phyloP scores from a whole-genome alignment of 2,113 vertebrate genomes.

The Camelus dromedarius region DNA sequence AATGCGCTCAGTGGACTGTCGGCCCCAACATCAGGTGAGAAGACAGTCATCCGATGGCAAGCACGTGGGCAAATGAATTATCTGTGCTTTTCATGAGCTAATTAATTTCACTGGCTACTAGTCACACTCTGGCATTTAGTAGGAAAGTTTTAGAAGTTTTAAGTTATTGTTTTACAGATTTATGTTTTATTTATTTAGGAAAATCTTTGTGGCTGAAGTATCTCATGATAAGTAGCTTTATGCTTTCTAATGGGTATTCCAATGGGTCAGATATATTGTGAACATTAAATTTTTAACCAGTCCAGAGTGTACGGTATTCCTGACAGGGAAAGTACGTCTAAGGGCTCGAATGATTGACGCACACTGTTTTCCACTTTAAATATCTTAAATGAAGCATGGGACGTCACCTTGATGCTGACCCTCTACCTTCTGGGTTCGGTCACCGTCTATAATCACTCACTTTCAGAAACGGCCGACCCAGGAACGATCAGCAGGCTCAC shows the following conservation, averaged over 20 bases:
- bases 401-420: neutral
- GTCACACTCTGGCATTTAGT: neutral
- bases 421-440: conserved; percentile 87
- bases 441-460: conserved; percentile 88
- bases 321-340: neutral
- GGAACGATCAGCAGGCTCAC: conserved; percentile 89
- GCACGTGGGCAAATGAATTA: neutral
- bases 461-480: conserved; percentile 87
- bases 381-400: neutral
- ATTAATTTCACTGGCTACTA: neutral
- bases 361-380: neutral
- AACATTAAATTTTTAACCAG: neutral
- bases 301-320: neutral
- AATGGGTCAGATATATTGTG: neutral
- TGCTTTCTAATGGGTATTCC: neutral
- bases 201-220: conserved; percentile 8
- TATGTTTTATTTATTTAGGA: neutral
- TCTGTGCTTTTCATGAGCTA: neutral
- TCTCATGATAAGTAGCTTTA: neutral
- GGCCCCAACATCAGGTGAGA: conserved; percentile 88
- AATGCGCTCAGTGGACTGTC: conserved; percentile 93
- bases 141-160: neutral
- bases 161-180: neutral
- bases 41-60: rapidly evolving
- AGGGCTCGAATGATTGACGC: neutral